Evolutionary conservation across 2,888 invertebrate species (phyloP).

Genomic region (Phymatocera aterrima): DNA sequence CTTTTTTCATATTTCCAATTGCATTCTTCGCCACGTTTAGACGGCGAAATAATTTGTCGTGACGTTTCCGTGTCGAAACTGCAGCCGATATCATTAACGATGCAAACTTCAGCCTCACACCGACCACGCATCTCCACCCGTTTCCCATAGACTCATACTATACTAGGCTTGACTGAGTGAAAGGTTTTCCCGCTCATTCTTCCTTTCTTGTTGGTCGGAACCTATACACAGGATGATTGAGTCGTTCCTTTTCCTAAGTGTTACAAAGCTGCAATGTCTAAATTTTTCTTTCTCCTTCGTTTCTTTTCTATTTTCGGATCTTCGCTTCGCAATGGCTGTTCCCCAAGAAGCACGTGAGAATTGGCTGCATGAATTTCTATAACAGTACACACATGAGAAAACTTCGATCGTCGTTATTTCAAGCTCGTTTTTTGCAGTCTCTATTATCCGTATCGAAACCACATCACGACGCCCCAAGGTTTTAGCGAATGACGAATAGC

Average conservation of each 20-base stretch:
- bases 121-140: neutral
- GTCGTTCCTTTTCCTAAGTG: conserved; percentile 23
- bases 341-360: neutral
- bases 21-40: neutral
- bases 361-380: neutral
- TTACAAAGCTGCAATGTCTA: conserved; percentile 31
- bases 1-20: neutral
- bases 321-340: neutral
- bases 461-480: neutral
- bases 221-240: conserved; percentile 13
- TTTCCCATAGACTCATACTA: too few species aligned
- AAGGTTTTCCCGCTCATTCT: conserved; percentile 27
- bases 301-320: neutral
- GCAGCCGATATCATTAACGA: too few species aligned
- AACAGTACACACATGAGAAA: neutral
- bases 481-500: conserved; percentile 12
- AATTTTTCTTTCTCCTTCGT: neutral
- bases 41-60: too few species aligned
- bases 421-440: neutral
- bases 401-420: neutral
- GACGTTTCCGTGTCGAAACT: too few species aligned
- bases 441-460: neutral
- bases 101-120: too few species aligned
- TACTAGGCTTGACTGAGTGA: neutral
- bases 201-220: neutral